Conservation (phyloP, 1,140 invertebrate species). For the Zaprionus capensis region DNA sequence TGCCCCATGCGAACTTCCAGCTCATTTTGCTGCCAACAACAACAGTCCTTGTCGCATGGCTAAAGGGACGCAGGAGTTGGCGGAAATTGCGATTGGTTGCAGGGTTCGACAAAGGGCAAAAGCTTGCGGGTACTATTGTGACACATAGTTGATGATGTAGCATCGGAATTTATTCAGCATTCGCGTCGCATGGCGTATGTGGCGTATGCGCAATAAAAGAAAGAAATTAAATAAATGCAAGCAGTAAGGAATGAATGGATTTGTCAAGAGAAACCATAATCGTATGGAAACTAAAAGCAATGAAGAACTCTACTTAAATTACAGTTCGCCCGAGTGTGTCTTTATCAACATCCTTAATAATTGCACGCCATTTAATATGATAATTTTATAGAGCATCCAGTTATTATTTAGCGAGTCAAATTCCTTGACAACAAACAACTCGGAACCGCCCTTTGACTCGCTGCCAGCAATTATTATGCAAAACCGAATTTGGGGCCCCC, state of each 20-base stretch:
- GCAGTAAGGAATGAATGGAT: background rate
- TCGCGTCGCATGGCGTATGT: background rate
- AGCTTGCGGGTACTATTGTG: background rate
- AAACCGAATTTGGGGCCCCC: constrained; percentile 11
- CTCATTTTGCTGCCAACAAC: constrained; percentile 31
- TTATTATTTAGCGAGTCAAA: background rate
- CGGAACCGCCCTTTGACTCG: background rate
- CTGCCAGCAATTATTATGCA: constrained; percentile 48
- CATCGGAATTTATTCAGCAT: constrained; percentile 18
- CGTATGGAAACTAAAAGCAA: background rate
- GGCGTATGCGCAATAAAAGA: constrained; percentile 16
- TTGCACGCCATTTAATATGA: background rate
- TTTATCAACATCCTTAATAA: background rate
- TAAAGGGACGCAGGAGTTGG: background rate
- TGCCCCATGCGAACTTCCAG: constrained; percentile 44
- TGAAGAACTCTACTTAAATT: too few relatives aligned
- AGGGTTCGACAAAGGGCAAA: background rate
- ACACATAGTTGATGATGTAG: constrained; percentile 34
- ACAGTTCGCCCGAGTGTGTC: background rate
- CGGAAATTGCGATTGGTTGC: background rate
- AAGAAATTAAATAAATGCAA: background rate
- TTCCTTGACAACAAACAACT: background rate
- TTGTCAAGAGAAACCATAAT: background rate
- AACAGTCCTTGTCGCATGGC: background rate
- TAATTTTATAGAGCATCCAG: background rate